These are phyloP conservation scores for Patagioenas fasciata DNA, from an alignment of 2,113 vertebrate genomes.

Conservation along the genomic window DNA sequence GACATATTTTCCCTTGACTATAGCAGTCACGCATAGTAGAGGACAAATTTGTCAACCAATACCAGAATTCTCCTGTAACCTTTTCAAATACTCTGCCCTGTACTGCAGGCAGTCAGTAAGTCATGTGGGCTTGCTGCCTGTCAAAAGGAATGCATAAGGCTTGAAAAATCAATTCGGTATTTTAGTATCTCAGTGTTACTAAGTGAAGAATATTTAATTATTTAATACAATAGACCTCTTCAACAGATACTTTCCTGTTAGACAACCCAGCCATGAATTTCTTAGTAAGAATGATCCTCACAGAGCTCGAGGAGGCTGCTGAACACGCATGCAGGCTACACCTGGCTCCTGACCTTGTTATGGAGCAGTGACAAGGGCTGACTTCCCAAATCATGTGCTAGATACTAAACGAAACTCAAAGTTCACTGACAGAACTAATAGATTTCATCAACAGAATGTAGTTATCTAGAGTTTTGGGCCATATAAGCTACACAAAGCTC, in stretches of 20 bases:
- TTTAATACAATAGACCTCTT: neutral
- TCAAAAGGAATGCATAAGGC: neutral
- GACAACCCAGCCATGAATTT: neutral
- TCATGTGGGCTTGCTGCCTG: neutral
- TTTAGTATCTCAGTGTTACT: neutral
- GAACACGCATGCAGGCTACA: neutral
- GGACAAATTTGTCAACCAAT: neutral
- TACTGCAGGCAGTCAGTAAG: neutral
- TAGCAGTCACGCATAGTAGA: neutral
- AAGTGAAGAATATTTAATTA: neutral
- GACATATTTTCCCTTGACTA: neutral
- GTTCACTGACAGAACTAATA: neutral
- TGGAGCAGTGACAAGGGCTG: neutral
- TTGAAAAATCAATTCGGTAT: neutral
- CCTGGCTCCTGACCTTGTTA: neutral
- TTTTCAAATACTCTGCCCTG: neutral
- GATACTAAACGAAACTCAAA: neutral
- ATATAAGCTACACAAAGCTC: neutral
- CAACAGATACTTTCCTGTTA: neutral
- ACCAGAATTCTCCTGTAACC: neutral
- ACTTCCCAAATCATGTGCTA: neutral
- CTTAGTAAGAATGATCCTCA: neutral
- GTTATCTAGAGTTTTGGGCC: accelerated
- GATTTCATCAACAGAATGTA: neutral
- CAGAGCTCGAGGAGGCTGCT: neutral